Evolutionary conservation across 2,113 vertebrate species (phyloP), one percentile per base, ranked within the genome.

Genomic region (Ceyx cyanopectus): DNA sequence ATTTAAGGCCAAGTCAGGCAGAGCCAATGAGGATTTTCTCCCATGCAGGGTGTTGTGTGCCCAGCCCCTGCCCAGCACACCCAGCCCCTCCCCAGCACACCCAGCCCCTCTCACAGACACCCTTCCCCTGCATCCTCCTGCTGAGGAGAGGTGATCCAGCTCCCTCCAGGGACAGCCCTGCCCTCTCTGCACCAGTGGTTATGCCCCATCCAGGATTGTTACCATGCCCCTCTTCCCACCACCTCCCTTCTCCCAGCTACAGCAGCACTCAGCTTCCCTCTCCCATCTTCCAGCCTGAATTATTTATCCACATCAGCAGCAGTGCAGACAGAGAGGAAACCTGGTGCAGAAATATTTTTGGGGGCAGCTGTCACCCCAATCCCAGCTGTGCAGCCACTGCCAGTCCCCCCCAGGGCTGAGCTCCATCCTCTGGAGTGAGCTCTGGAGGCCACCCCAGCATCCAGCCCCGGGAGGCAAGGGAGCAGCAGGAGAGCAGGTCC

Each of bases 201-300:
- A 12, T n/a, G 12, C 7, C 45, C 32, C 53, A 63, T 6, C 1
- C 29, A 30, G 50, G 45, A 6, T 2, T 32, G 6, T 22, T 23
- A 21, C 66, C 9, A 0, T 50, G 53, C 20, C 61, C 27, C 76
- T 61, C 63, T 56, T 40, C 40, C 81, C 63, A 54, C 22, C 54
- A 40, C 58, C 68, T 84, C 69, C 61, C 50, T 50, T 16, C 74
- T 85, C 62, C 69, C 81, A n/a, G 43, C 43, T 81, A 17, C 0
- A 4, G 60, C 56, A 90, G 40, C 61, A 3, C 72, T 85, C 85
- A 22, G 48, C 75, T 43, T 92, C 40, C 69, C 69, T 73, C 57
- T 70, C 69, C 81, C 91, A 75, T 78, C 83, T 85, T 48, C 41
- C 75, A 73, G n/a, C 67, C 83, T 93, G n/a, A 96, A 89, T 94